Percentiles rank a stretch among this genome's conserved stretches.
Evolutionary conservation across 2,888 invertebrate species (phyloP).

Genomic region (Halocaridina rubra): DNA sequence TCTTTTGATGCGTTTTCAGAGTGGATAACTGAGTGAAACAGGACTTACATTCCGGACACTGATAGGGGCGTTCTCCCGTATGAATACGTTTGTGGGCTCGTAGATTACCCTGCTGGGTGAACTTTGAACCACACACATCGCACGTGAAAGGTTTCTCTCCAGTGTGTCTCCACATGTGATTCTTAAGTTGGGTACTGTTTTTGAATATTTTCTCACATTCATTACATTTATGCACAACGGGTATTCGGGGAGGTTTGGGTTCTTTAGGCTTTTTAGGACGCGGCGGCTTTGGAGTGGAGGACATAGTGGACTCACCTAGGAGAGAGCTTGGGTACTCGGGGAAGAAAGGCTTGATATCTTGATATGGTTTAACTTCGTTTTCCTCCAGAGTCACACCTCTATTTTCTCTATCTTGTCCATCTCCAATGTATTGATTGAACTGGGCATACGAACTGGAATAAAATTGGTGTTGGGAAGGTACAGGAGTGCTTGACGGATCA

Average conservation of each 20-base stretch:
- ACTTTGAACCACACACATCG: conserved; percentile 62
- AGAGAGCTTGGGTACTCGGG: conserved; percentile 44
- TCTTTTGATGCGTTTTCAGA: conserved; percentile 63
- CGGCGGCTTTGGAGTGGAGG: conserved; percentile 47
- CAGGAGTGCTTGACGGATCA: conserved; percentile 32
- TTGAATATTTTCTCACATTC: conserved; percentile 62
- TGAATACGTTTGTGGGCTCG: conserved; percentile 61
- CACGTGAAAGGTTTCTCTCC: conserved; percentile 63
- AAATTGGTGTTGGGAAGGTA: conserved; percentile 52
- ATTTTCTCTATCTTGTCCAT: conserved; percentile 36
- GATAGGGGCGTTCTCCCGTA: conserved; percentile 62
- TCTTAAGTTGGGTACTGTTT: conserved; percentile 63
- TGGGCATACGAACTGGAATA: conserved; percentile 35
- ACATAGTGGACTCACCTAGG: conserved; percentile 21
- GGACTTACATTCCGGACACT: conserved; percentile 60
- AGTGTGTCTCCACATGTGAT: conserved; percentile 64
- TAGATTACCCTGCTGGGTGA: conserved; percentile 62
- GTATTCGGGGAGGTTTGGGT: conserved; percentile 61
- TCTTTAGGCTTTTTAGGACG: conserved; percentile 62
- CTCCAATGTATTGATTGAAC: conserved; percentile 50
- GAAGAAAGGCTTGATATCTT: conserved; percentile 59
- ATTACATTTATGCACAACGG: conserved; percentile 60
- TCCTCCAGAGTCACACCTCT: conserved; percentile 23
- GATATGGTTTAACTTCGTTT: conserved; percentile 38
- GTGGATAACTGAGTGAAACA: conserved; percentile 63